Percentiles rank a stretch among this genome's conserved stretches.
Conservation (phyloP, 2,888 invertebrate species). For the Gnatocerus cornutus region DNA sequence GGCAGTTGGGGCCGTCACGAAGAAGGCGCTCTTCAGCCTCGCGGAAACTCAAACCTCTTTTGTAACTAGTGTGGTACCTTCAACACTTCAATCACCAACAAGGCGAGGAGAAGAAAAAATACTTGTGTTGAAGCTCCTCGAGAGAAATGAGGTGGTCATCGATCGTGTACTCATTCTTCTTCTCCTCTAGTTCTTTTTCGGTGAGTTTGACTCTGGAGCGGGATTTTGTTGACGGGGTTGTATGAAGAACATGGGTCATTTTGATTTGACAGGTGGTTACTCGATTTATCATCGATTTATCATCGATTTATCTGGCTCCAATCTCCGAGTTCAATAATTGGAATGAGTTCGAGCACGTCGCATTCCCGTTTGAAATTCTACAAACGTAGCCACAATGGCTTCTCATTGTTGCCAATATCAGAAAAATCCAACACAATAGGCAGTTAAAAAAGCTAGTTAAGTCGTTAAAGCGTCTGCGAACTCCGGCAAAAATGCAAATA, state of each 20-base stretch:
- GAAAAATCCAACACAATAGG: too few species aligned
- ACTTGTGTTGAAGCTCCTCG: conserved; percentile 61
- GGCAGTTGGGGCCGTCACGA: conserved; percentile 76
- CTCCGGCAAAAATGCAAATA: too few species aligned
- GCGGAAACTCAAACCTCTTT: conserved; percentile 73
- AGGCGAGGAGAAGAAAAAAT: too few species aligned
- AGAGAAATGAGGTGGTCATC: conserved; percentile 61
- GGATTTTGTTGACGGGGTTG: conserved; percentile 2
- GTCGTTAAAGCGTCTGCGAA: too few species aligned
- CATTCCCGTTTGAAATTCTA: too few species aligned
- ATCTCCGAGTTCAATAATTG: too few species aligned
- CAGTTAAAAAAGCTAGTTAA: too few species aligned
- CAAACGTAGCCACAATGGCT: too few species aligned
- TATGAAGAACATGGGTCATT: conserved; percentile 1
- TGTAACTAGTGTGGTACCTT: conserved; percentile 71
- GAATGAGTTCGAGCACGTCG: too few species aligned
- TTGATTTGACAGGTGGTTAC: background rate
- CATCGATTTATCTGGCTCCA: too few species aligned
- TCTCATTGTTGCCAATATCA: too few species aligned
- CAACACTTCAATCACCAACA: conserved; percentile 24
- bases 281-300: background rate
- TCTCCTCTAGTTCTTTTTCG: conserved; percentile 55
- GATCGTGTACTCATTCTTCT: conserved; percentile 60
- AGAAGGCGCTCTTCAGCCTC: conserved; percentile 74
- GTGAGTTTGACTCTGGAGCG: conserved; percentile 39